These are phyloP conservation scores for Anseranas semipalmata DNA, from an alignment of 2,113 vertebrate genomes.

Conservation along the genomic window DNA sequence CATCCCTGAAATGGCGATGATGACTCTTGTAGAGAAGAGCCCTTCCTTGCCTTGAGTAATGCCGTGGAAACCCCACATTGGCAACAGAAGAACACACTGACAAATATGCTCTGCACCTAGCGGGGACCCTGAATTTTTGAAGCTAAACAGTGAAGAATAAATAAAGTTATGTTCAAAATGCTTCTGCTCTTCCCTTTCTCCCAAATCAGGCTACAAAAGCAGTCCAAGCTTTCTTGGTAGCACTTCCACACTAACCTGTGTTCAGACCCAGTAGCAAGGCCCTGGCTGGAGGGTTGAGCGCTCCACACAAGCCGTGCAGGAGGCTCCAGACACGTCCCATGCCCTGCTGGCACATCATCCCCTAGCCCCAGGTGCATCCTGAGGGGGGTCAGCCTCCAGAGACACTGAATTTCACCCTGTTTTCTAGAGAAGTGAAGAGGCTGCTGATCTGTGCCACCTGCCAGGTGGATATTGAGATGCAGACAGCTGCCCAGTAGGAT, in stretches of 20 bases:
- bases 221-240: background rate
- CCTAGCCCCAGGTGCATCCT: background rate
- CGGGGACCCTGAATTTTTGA: background rate
- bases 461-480: background rate
- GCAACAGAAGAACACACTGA: background rate
- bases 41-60: background rate
- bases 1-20: too few relatives aligned
- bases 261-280: background rate
- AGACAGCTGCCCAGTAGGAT: background rate
- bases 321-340: background rate
- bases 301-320: background rate
- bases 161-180: background rate
- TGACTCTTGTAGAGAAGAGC: background rate
- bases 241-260: background rate
- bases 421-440: background rate
- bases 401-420: background rate
- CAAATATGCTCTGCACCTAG: background rate
- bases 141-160: background rate
- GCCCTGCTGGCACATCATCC: background rate
- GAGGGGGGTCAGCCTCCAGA: background rate
- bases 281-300: background rate
- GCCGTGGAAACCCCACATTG: rapidly evolving
- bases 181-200: background rate
- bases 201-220: background rate
- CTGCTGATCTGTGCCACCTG: background rate